These are phyloP conservation scores for Epirrita christyi DNA, from an alignment of 2,888 invertebrate genomes.

Conservation along the genomic window DNA sequence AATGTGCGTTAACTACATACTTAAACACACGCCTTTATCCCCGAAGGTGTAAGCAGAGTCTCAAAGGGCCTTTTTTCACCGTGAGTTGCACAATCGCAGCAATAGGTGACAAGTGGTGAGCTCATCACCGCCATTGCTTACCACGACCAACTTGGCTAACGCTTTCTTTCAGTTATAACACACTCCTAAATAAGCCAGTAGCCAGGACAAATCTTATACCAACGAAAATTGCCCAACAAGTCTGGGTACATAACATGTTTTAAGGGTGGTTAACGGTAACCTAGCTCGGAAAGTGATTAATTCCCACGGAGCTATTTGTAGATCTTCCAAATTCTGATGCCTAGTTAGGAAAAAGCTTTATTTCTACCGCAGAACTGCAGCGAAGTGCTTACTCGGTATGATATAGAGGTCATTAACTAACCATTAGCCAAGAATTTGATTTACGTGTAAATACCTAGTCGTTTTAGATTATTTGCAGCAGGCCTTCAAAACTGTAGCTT, in stretches of 20 bases:
- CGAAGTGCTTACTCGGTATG: background rate
- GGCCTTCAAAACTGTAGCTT: background rate
- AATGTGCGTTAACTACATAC: too few species aligned
- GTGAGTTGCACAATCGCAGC: too few species aligned
- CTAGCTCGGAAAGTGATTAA: background rate
- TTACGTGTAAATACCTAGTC: constrained; percentile 2
- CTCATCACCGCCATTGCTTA: too few species aligned
- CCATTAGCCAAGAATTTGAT: constrained; percentile 13
- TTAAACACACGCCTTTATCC: too few species aligned
- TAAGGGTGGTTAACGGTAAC: background rate
- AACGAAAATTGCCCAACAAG: too few species aligned
- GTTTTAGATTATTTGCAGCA: constrained; percentile 3
- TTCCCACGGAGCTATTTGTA: background rate
- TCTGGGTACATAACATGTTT: background rate
- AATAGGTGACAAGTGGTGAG: too few species aligned
- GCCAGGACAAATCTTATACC: too few species aligned
- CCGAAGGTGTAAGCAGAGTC: too few species aligned
- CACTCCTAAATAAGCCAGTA: too few species aligned
- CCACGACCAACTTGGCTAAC: too few species aligned
- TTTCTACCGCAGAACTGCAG: background rate
- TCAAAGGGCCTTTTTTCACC: too few species aligned
- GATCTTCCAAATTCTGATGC: background rate
- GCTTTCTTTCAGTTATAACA: too few species aligned
- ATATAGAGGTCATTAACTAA: constrained; percentile 9
- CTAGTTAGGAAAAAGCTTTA: constrained; percentile 2